Base-by-base conservation (phyloP, 2,888 invertebrate species). In the Cosmorhoe ocellata region DNA sequence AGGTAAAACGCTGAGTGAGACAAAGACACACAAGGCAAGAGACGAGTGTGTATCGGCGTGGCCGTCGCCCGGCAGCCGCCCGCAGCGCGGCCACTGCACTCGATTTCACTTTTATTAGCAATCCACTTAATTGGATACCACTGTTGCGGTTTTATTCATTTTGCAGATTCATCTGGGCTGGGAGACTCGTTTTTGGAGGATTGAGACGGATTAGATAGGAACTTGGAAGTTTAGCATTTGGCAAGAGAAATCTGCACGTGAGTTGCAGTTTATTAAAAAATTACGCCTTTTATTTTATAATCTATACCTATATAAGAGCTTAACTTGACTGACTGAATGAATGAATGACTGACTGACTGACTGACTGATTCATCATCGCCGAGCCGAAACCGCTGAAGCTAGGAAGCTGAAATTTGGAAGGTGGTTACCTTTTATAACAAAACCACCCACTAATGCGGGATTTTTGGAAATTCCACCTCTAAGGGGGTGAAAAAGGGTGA, bases 81-180 rank as follows among this genome's bases (percentile, higher is more conserved):
- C 49, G 38, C 37, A 40, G 39, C 55, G 81, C 88, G 89, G 89
- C 85, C 89, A 86, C 84, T 88, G 89, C 88, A 87, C 89, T 76
- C 89, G 89, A 89, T 89, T 89, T 89, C 89, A 89, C 89, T 89
- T 89, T 89, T 89, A 88, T 89, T 88, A 89, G 86, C 87, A 87
- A 86, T 86, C 84, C 81, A 85, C 87, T 84, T 89, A 89, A 89
- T 89, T 89, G 87, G 84, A 85, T 86, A 83, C 84, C 84, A 80
- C 82, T 82, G 85, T 81, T 81, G 86, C 79, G 79, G 84, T 81
- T 85, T 84, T 80, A 86, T 85, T 84, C 79, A 80, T 85, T 85
- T 81, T 78, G 79, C 80, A 83, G 84, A 87, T 84, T 84, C 84
- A 84, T 86, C 85, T 80, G 68, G 72, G 71, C 83, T 77, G 66